Percentiles rank a stretch among this genome's conserved stretches.
Conservation (phyloP, 1,140 invertebrate species). For the Drusus annulatus region DNA sequence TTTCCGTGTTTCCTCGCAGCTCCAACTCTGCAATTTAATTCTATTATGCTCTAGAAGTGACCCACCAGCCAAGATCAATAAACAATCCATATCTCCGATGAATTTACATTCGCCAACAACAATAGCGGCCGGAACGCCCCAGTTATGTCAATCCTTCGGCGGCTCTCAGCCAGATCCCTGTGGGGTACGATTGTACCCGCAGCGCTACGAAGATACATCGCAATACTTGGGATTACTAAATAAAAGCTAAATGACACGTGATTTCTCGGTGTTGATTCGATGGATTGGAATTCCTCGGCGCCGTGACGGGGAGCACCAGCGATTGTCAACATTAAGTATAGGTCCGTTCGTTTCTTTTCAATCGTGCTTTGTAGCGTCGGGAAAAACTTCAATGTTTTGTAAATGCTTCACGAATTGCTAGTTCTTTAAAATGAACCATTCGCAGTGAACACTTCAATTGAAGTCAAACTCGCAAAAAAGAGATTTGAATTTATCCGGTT, state of each 20-base stretch:
- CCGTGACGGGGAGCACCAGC: background rate
- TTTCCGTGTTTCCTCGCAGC: no score
- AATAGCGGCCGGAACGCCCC: conserved; percentile 30
- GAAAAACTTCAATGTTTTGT: no score
- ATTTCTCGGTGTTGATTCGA: conserved; percentile 18
- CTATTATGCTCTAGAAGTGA: conserved; percentile 18
- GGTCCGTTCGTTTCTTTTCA: no score
- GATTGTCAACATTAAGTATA: background rate
- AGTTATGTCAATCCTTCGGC: conserved; percentile 44
- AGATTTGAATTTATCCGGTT: no score
- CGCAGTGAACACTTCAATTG: no score
- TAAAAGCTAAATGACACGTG: conserved; percentile 28
- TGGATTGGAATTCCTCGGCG: background rate
- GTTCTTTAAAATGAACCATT: no score
- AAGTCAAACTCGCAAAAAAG: no score
- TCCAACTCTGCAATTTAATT: background rate
- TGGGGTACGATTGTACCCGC: background rate
- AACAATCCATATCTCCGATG: conserved; percentile 24
- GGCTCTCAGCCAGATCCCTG: conserved; percentile 11
- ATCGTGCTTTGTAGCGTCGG: no score
- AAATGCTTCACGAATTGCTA: no score
- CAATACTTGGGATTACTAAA: conserved; percentile 12
- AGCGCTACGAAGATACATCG: background rate
- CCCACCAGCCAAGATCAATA: conserved; percentile 28
- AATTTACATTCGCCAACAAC: conserved; percentile 27